These are phyloP conservation scores for Characodon lateralis DNA, from an alignment of 2,797 vertebrate species.

Conservation along the genomic window DNA sequence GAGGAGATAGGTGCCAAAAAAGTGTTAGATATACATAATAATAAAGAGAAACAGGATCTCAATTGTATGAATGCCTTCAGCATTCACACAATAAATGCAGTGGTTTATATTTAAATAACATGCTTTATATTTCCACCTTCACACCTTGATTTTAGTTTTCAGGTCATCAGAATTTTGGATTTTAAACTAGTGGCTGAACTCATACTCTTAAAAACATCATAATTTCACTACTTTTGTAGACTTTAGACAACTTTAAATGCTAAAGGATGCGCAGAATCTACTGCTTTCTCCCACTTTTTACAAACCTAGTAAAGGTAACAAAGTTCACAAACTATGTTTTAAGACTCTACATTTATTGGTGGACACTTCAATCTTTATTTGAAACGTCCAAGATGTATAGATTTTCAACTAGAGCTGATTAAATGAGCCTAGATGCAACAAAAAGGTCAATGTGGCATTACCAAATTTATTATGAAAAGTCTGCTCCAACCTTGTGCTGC, in stretches of 20 bases:
- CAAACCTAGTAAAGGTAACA: no score
- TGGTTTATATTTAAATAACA: no score
- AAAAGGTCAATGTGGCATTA: no score
- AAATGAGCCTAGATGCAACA: neutral
- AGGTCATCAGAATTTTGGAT: neutral
- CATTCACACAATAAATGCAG: no score
- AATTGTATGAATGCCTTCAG: no score
- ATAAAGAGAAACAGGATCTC: no score
- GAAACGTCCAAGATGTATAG: neutral
- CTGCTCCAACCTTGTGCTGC: no score
- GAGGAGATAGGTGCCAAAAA: no score
- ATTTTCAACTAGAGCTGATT: neutral
- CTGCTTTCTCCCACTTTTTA: neutral
- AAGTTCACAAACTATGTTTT: neutral
- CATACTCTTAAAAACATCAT: neutral
- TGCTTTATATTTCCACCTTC: neutral
- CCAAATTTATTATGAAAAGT: no score
- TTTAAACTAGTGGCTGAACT: neutral
- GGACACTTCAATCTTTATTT: neutral
- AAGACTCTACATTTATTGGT: neutral
- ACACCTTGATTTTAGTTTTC: neutral
- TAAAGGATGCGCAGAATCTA: neutral
- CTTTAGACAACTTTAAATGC: neutral
- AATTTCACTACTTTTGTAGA: neutral
- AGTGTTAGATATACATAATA: no score